Base-by-base conservation (phyloP, 1,140 invertebrate species). In the Drosophila aff. region DNA sequence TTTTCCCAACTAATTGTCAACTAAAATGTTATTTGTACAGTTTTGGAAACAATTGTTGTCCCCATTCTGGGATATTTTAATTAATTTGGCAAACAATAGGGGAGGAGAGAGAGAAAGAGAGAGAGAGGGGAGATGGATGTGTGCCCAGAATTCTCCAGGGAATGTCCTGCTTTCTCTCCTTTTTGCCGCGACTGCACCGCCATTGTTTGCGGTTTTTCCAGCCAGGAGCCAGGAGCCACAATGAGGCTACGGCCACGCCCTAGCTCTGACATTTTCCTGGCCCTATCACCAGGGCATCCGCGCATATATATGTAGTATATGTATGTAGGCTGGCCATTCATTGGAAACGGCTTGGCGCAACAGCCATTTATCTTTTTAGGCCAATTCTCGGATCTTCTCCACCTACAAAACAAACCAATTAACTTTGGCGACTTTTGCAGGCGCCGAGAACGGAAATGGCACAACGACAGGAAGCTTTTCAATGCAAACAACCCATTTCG, bases 321-420 rank as follows among this genome's bases (percentile, higher is more conserved):
- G 38, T 28, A 50, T 26, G 26, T 28, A 40, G 31, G 44, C 36
- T 36, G 61, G 46, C 18, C 65, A 53, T 62, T 62, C 68, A 74
- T 44, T 74, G 57, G 33, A 33, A 75, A 38, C 18, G 33, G 26
- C 38, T 40, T 47, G 41, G 16, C 50, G 36, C 44, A 18, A 21
- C 15, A 53, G 49, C 47, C 59, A 55, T 76, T 64, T 68, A 66
- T 79, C 64, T 64, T 71, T 76, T 79, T 66, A 66, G 82, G 76
- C 80, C 84, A 89, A 83, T 89, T 87, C 36, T 15, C 60, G 73
- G 68, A 78, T 71, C 76, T 75, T 81, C 40, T 73, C 43, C 61
- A 81, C 67, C 64, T 78, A 89, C 69, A 84, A 80, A 89, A 76
- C 75, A 77, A 84, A 76, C 73, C 84, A 87, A 89, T 87, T 87